Evolutionary conservation across 2,888 invertebrate species (phyloP), one percentile per base, ranked within the genome.

Genomic region (Theodoxus fluviatilis): DNA sequence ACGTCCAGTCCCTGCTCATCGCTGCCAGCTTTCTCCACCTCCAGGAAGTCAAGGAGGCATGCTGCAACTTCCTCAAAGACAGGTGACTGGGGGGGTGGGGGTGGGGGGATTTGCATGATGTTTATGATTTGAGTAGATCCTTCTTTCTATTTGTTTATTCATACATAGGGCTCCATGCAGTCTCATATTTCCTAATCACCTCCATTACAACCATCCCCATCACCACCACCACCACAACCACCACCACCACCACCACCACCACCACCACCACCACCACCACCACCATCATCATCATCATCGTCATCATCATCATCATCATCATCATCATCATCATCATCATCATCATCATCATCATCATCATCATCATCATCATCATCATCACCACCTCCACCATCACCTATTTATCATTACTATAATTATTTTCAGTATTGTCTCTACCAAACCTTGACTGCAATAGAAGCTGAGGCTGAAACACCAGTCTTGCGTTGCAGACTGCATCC

Each of bases 1-100:
- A 94, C 88, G 94, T 94, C 0, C 94, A 95, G 84, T 92, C 91
- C 75, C 89, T 95, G 43, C 92, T 95, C 91, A 92, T 94, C 67
- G 94, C 94, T 18, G 93, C 94, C 6, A 93, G 93, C 22, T 94
- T 93, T 86, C 89, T 95, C 47, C 94, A 94, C 81, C 87, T 95
- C 67, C 91, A 91, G 76, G 90, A 92, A 88, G 94, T 95, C 0
- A 90, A 93, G 74, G 93, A 94, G 83, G 94, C 94, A 0, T 95
- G 95, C 86, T 93, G 93, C 65, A 91, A 92, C 79, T 95, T 93
- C 86, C 88, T 95, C 70, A 91, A 92, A 77, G 91, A 91, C 82
- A 91, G 92, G 91, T 91, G 84, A 78, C 28, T 52, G 22, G 28
- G 22, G 7, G 7, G 9, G 12, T 22, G 9, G n/a, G n/a, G n/a